Evolutionary conservation across 2,888 invertebrate species (phyloP).

Genomic region (Agriopis leucophaearia): DNA sequence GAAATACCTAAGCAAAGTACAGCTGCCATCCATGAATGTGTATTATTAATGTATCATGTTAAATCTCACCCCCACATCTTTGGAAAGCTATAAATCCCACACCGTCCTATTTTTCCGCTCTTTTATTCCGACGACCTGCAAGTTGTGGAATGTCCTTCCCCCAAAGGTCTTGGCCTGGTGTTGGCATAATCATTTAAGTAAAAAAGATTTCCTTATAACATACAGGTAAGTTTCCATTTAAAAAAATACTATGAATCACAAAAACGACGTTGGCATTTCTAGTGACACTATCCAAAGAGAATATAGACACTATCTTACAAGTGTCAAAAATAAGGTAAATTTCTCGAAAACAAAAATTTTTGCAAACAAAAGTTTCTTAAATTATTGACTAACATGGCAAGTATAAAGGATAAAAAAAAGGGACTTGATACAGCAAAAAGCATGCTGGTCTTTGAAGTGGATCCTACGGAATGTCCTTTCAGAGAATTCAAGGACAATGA

Average conservation of each 20-base stretch:
- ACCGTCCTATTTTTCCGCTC: no score
- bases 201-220: not conserved
- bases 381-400: not conserved
- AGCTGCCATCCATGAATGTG: no score
- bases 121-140: no score
- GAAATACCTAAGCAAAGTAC: no score
- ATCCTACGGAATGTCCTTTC: conserved; percentile 74
- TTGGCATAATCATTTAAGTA: not conserved
- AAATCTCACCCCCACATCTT: no score
- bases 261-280: not conserved
- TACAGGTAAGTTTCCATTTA: not conserved
- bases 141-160: no score
- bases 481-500: conserved; percentile 77
- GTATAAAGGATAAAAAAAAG: conserved; percentile 41
- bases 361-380: not conserved
- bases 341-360: not conserved
- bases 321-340: not conserved
- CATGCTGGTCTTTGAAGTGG: conserved; percentile 46
- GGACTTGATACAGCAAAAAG: conserved; percentile 44
- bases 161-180: no score
- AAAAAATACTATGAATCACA: not conserved
- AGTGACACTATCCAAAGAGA: no score
- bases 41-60: no score
- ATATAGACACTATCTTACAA: not conserved
- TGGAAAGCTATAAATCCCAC: no score